Conservation (phyloP, 2,113 vertebrate species). For the Saguinus midas region DNA sequence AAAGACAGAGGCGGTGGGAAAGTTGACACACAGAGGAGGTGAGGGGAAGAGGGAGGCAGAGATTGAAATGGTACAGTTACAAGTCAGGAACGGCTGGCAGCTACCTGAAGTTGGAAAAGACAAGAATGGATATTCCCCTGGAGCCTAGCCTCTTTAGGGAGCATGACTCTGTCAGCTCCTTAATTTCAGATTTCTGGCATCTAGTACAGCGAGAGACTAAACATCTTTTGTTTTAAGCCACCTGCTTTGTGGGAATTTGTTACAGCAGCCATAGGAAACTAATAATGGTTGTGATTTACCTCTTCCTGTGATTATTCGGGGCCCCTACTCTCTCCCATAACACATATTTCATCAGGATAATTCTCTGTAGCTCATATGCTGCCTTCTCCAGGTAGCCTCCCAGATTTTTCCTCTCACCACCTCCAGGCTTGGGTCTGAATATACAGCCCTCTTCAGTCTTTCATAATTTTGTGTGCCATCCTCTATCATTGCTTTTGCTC, state of each 20-base stretch:
- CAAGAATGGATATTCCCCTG: not conserved
- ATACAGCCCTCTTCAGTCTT: not conserved
- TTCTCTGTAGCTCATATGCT: not conserved
- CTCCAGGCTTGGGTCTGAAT: not conserved
- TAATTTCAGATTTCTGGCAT: not conserved
- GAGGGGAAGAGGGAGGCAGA: not conserved
- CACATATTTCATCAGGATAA: not conserved
- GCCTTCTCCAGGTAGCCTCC: not conserved
- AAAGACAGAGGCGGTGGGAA: not conserved
- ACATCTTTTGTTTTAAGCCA: not conserved
- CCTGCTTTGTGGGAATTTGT: not conserved
- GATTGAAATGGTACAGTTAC: not conserved
- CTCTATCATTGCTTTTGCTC: not conserved
- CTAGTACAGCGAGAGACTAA: not conserved
- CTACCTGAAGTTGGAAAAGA: not conserved
- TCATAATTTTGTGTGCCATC: not conserved
- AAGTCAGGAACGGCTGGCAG: not conserved
- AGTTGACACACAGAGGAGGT: not conserved
- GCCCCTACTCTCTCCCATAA: rapidly evolving
- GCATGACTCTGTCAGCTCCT: not conserved
- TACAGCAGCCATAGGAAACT: not conserved
- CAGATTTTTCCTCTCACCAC: not conserved
- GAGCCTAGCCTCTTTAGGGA: not conserved
- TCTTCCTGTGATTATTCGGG: not conserved
- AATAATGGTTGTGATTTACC: not conserved